A percentile compares a stretch with the other conserved stretches of the same genome.
Evolutionary conservation across 2,113 vertebrate species (phyloP).

Genomic region (Gallinago jamesoni): DNA sequence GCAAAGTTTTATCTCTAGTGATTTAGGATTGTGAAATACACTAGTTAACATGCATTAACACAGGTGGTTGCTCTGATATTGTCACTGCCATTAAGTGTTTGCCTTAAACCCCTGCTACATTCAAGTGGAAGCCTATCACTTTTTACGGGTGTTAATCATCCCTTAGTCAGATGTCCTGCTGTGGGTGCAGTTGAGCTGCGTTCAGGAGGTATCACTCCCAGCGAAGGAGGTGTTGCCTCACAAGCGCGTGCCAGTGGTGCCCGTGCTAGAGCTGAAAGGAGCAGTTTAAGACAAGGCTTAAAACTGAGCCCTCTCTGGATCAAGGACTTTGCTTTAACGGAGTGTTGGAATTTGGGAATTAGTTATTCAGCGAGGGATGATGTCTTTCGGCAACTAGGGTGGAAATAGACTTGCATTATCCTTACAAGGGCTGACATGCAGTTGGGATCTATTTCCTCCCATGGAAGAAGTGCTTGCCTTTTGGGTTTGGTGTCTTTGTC

Average conservation of each 20-base stretch:
- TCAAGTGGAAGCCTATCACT: not conserved
- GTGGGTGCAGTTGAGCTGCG: not conserved
- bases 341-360: not conserved
- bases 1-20: not conserved
- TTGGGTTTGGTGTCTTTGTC: not conserved
- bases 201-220: not conserved
- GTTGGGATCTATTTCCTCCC: not conserved
- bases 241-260: not conserved
- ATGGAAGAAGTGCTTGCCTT: not conserved
- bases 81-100: not conserved
- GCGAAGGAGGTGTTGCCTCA: not conserved
- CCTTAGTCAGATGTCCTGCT: not conserved
- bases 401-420: not conserved
- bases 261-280: not conserved
- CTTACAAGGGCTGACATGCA: accelerated
- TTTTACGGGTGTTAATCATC: not conserved
- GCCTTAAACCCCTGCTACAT: not conserved
- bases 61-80: not conserved
- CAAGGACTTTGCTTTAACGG: not conserved
- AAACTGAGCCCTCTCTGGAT: not conserved
- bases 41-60: not conserved
- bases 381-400: not conserved
- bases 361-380: not conserved
- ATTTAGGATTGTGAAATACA: not conserved
- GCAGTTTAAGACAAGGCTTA: not conserved